Evolutionary conservation across 2,888 invertebrate species (phyloP).

Genomic region (Microctonus aethiopoides): DNA sequence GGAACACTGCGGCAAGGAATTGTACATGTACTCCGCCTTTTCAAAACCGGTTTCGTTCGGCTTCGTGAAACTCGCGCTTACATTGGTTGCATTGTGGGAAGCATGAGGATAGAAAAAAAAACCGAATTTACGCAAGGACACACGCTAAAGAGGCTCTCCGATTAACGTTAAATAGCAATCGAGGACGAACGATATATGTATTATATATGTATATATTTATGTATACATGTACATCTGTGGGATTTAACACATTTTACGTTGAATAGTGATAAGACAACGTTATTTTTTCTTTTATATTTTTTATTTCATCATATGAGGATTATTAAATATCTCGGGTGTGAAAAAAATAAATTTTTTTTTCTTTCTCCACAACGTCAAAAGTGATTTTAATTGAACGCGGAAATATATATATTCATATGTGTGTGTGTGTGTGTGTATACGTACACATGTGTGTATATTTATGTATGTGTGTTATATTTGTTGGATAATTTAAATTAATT

Average conservation of each 20-base stretch:
- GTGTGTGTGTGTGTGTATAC: not conserved
- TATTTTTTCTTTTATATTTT: not conserved
- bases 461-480: not conserved
- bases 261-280: not conserved
- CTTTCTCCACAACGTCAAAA: not conserved
- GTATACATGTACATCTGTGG: not conserved
- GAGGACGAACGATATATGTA: slow-evolving; percentile 12
- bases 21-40: slow-evolving; percentile 44
- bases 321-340: not conserved
- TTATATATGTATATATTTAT: not conserved
- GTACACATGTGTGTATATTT: not conserved
- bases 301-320: not conserved
- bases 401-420: not conserved
- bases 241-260: not conserved
- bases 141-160: slow-evolving; percentile 45
- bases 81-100: slow-evolving; percentile 58
- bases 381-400: slow-evolving; percentile 2
- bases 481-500: not conserved
- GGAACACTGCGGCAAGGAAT: slow-evolving; percentile 47
- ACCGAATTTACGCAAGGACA: slow-evolving; percentile 58
- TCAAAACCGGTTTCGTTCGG: slow-evolving; percentile 63
- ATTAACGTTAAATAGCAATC: slow-evolving; percentile 26
- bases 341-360: not conserved
- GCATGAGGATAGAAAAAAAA: slow-evolving; percentile 50
- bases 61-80: slow-evolving; percentile 57